Percentiles rank a stretch among this genome's conserved stretches.
These are phyloP conservation scores for Netta rufina DNA, from an alignment of 2,797 vertebrate genomes.

Conservation along the genomic window DNA sequence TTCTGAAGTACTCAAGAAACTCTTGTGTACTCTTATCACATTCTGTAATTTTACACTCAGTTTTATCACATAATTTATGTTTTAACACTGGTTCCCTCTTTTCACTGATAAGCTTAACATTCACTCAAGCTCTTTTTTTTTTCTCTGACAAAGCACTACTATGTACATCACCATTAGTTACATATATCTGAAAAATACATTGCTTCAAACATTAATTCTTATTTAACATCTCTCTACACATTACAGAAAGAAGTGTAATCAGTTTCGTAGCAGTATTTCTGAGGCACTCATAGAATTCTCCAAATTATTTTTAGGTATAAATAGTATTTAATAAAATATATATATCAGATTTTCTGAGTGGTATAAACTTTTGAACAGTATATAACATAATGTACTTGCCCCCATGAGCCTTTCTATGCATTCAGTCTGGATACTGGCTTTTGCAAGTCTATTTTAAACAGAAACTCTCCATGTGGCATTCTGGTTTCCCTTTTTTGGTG, in stretches of 20 bases:
- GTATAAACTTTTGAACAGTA: not conserved
- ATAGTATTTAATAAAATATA: accelerated
- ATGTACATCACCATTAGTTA: not conserved
- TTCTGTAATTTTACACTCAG: not conserved
- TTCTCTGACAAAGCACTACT: not conserved
- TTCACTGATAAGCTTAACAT: not conserved
- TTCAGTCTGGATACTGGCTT: not conserved
- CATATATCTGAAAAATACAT: not conserved
- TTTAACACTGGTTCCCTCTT: not conserved
- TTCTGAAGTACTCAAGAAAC: not conserved
- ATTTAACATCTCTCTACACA: not conserved
- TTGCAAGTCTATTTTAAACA: not conserved
- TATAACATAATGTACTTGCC: not conserved
- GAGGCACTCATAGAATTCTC: not conserved
- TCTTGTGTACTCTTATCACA: not conserved
- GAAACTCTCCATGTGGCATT: not conserved
- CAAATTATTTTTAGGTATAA: not conserved
- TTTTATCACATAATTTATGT: not conserved
- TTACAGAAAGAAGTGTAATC: not conserved
- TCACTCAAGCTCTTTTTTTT: not conserved
- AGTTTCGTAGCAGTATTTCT: not conserved
- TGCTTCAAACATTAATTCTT: not conserved
- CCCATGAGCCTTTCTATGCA: not conserved
- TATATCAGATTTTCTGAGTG: not conserved
- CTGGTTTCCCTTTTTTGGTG: not conserved